Percentiles rank a stretch among this genome's conserved stretches.
Evolutionary conservation across 2,888 invertebrate genomes (phyloP).

Genomic region (Drosophila anomelani): DNA sequence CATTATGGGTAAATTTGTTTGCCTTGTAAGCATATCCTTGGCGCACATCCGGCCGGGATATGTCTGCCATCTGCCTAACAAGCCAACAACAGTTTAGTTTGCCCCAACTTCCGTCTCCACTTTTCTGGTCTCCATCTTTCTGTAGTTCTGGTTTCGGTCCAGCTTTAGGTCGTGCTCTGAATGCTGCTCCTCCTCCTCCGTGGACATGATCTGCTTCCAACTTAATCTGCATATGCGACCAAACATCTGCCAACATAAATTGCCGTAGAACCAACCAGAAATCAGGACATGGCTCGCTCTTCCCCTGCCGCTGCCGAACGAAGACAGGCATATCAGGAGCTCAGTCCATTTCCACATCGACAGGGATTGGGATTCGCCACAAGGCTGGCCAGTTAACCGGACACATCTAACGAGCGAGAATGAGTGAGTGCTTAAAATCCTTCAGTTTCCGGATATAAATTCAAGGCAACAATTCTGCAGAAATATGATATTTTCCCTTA

Average conservation of each 20-base stretch:
- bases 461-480: not conserved
- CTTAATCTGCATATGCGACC: conserved; percentile 51
- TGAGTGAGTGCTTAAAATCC: conserved; percentile 2
- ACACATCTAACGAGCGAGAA: not conserved
- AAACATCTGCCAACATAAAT: conserved; percentile 42
- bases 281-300: conserved; percentile 12
- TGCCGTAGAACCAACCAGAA: conserved; percentile 16
- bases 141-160: not conserved
- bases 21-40: conserved; percentile 55
- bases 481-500: not conserved
- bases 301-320: not conserved
- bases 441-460: not conserved
- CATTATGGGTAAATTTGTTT: conserved; percentile 56
- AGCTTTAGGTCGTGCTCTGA: not conserved
- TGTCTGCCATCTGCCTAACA: conserved; percentile 50
- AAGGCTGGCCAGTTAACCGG: conserved; percentile 13
- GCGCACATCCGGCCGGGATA: conserved; percentile 51
- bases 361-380: conserved; percentile 4
- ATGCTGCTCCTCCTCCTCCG: not conserved
- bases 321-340: conserved; percentile 10
- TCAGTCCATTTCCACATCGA: not conserved
- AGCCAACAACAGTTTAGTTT: conserved; percentile 46
- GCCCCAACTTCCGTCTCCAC: conserved; percentile 9
- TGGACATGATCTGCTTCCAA: conserved; percentile 39
- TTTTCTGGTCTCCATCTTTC: not conserved